Evolutionary conservation across 2,797 vertebrate species (phyloP).

Genomic region (Prionace glauca): DNA sequence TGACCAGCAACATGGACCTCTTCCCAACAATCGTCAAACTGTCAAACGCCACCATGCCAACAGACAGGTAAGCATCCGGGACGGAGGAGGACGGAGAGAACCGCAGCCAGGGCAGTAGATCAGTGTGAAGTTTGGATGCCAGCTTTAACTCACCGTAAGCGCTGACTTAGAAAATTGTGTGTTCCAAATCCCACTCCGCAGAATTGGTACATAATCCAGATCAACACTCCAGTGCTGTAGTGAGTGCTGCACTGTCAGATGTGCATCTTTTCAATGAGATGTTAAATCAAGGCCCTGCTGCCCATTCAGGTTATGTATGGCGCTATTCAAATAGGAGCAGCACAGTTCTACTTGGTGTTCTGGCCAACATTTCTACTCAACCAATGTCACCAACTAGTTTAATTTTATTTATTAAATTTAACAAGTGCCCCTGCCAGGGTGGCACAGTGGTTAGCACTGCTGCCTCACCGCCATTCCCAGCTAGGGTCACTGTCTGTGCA

Average conservation of each 20-base stretch:
- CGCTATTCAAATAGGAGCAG: background rate
- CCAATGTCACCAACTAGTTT: too few species aligned
- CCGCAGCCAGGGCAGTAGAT: background rate
- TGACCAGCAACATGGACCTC: constrained; percentile 86
- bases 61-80: constrained; percentile 63
- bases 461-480: too few species aligned
- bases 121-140: background rate
- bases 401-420: too few species aligned
- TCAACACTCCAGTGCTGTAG: background rate
- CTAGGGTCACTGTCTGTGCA: too few species aligned
- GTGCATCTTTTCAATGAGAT: background rate
- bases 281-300: too few species aligned
- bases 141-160: background rate
- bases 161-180: background rate
- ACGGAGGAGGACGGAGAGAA: background rate
- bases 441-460: too few species aligned
- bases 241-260: background rate
- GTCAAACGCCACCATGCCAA: constrained; percentile 54
- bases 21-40: constrained; percentile 72
- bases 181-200: background rate
- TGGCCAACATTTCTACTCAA: background rate
- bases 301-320: background rate
- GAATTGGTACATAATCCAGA: background rate
- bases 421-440: too few species aligned
- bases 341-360: background rate